phyloP scores from a whole-genome alignment of 1,140 invertebrate genomes.

The Drosophila bifasciata region DNA sequence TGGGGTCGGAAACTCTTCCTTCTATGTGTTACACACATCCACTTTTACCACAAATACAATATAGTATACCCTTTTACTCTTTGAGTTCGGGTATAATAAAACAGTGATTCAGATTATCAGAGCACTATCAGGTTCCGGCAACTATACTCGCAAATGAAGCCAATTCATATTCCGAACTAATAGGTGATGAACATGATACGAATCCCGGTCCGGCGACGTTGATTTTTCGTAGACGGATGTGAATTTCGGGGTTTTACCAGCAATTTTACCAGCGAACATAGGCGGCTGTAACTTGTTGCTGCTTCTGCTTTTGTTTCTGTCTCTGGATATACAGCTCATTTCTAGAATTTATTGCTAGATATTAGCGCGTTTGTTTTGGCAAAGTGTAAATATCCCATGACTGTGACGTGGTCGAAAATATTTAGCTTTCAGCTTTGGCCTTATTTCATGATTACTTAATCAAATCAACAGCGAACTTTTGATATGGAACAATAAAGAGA shows the following conservation, averaged over 20 bases:
- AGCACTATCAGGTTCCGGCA: background rate
- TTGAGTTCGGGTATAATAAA: too few relatives aligned
- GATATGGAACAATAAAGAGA: slow-evolving; percentile 34
- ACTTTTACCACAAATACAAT: too few relatives aligned
- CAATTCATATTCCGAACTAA: slow-evolving; percentile 16
- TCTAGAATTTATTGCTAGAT: slow-evolving; percentile 53
- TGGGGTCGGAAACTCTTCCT: too few relatives aligned
- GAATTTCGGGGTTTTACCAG: slow-evolving; percentile 54
- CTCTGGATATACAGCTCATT: slow-evolving; percentile 31
- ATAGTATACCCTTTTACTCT: too few relatives aligned
- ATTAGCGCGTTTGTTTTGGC: slow-evolving; percentile 31
- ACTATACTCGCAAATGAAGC: slow-evolving; percentile 2
- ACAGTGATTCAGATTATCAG: background rate
- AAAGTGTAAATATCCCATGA: slow-evolving; percentile 54
- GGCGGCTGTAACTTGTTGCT: slow-evolving; percentile 12
- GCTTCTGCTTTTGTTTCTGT: slow-evolving; percentile 23
- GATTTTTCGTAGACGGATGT: slow-evolving; percentile 53
- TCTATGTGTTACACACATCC: too few relatives aligned
- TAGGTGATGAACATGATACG: slow-evolving; percentile 30
- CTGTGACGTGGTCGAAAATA: slow-evolving; percentile 13
- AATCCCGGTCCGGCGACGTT: slow-evolving; percentile 27
- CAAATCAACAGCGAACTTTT: slow-evolving; percentile 25
- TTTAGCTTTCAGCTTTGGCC: slow-evolving; percentile 19
- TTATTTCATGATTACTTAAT: slow-evolving; percentile 8
- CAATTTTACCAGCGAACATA: slow-evolving; percentile 7